Evolutionary conservation across 2,113 vertebrate genomes (phyloP), one percentile per base, ranked within the genome.

Genomic region (Microtus oregoni): DNA sequence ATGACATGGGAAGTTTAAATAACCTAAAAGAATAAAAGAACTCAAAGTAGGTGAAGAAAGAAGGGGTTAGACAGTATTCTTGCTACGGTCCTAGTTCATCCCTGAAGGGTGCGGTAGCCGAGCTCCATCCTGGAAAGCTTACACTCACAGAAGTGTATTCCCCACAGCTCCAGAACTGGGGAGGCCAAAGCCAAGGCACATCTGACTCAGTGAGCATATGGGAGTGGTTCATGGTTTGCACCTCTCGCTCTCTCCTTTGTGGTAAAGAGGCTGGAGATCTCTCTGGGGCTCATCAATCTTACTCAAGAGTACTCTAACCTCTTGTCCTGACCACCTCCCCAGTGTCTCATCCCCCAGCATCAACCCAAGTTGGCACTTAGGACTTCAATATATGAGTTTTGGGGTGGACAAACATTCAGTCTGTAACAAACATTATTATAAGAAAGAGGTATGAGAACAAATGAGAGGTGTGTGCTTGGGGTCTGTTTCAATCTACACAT

Each of bases 391-490:
- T 0, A 8, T 12, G 38, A 8, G 63, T 38, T 47, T 92, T n/a
- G 0, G 41, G 12, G 15, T 7, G 8, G 11, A 47, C 2, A 30
- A 13, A 5, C 17, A 1, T 44, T 41, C 24, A 50, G 32, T 38
- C 19, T 3, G 8, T 30, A 67, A 22, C 1, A 15, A 47, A 44
- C 2, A 0, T 8, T 14, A 2, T 0, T 0, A 1, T 12, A 4
- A 47, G 13, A 3, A 78, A 12, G 7, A 12, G 7, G 32, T 1
- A 13, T 9, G 35, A 75, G 19, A 55, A 87, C 12, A 72, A 79
- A 17, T 15, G 17, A 10, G 20, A 44, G 0, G 0, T 28, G 20
- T 15, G 17, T 28, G 2, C 6, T 8, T 30, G 41, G 32, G 2
- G 61, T 47, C 17, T 7, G 24, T 28, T 12, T 10, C 2, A 20